phyloP scores from a whole-genome alignment of 92 coral and sea anemone species.

The Umimayanthus kanabou region DNA sequence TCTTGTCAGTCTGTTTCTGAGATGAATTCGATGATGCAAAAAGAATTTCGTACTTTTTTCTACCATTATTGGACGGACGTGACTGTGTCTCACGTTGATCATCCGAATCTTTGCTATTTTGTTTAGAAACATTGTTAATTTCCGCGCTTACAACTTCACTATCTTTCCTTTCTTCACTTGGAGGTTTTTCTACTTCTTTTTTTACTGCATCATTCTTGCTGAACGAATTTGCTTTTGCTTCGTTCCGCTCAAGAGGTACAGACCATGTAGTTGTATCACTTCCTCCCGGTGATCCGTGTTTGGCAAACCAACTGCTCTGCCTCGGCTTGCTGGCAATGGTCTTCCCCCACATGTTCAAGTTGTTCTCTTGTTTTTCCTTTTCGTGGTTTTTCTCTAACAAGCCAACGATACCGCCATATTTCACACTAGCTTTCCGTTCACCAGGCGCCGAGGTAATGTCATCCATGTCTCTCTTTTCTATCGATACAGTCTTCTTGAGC shows the following conservation, averaged over 20 bases:
- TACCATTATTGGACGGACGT: neutral
- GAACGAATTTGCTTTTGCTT: neutral
- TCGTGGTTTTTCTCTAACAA: neutral
- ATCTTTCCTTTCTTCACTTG: neutral
- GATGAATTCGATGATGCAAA: conserved; percentile 36
- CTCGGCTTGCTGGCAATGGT: neutral
- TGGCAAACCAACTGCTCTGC: conserved; percentile 21
- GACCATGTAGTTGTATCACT: neutral
- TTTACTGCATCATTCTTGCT: neutral
- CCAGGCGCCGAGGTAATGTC: neutral
- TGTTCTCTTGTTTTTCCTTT: neutral
- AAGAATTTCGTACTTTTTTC: conserved; percentile 41
- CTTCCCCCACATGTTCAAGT: neutral
- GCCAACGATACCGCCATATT: neutral
- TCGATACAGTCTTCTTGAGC: neutral
- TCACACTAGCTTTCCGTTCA: neutral
- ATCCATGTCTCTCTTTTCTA: neutral
- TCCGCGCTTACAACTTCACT: neutral
- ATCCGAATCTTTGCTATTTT: neutral
- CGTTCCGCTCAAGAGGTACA: neutral
- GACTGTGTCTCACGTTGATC: neutral
- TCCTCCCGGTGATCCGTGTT: neutral
- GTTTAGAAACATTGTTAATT: neutral
- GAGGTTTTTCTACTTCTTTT: neutral
- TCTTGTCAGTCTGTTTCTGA: neutral